Percentiles rank a stretch among this genome's conserved stretches.
Evolutionary conservation across 2,797 vertebrate species (phyloP).

Genomic region (Percopsis omiscomaycus): DNA sequence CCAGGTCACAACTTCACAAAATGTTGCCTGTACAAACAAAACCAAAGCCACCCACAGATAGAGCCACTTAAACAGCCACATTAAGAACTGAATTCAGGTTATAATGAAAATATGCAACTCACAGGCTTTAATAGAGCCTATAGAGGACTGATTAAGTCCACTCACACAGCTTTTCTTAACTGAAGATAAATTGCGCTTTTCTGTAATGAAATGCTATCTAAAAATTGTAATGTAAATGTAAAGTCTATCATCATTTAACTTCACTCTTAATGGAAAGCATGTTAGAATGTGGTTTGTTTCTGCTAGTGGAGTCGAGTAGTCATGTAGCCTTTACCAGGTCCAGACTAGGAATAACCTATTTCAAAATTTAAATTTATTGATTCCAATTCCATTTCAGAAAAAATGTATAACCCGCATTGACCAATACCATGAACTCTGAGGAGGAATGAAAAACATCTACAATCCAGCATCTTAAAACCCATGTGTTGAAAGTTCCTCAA

Average conservation of each 20-base stretch:
- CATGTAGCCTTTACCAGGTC: constrained; percentile 10
- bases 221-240: too few relatives aligned
- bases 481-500: constrained; percentile 70
- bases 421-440: constrained; percentile 23
- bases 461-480: constrained; percentile 71
- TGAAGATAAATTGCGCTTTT: too few relatives aligned
- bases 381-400: constrained; percentile 36
- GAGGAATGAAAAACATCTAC: constrained; percentile 35
- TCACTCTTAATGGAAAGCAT: too few relatives aligned
- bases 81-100: background rate
- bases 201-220: too few relatives aligned
- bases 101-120: constrained; percentile 10
- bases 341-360: constrained; percentile 18
- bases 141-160: background rate
- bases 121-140: background rate
- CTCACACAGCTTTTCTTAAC: background rate
- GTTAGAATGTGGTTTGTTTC: too few relatives aligned
- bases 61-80: background rate
- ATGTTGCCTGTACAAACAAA: constrained; percentile 1
- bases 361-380: constrained; percentile 12
- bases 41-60: background rate
- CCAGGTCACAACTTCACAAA: background rate
- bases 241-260: too few relatives aligned
- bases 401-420: constrained; percentile 23
- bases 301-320: too few relatives aligned